A percentile compares a stretch with the other conserved stretches of the same genome.
Evolutionary conservation across 1,140 invertebrate species (phyloP).

Genomic region (Drosophila kikkawai): DNA sequence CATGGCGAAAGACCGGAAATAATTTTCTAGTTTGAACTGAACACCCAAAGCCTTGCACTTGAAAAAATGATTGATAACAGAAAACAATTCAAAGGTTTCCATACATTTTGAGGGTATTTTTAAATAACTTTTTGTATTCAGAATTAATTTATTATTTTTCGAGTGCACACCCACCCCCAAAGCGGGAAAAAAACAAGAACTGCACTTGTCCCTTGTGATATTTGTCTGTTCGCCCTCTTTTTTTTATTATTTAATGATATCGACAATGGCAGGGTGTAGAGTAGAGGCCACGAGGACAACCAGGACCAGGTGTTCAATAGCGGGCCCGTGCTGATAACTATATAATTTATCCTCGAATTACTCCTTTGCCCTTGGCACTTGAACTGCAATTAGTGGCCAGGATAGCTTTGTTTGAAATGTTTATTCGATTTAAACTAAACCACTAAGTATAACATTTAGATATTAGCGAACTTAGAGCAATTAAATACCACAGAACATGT

Average conservation of each 20-base stretch:
- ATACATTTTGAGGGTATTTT: not conserved
- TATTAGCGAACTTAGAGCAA: constrained; percentile 83
- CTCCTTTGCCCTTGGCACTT: constrained; percentile 56
- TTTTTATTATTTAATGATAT: constrained; percentile 71
- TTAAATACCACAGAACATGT: constrained; percentile 84
- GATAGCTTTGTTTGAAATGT: constrained; percentile 56
- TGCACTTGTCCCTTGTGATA: constrained; percentile 71
- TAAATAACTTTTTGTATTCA: too few species aligned
- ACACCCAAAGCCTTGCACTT: constrained; percentile 12
- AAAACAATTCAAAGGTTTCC: not conserved
- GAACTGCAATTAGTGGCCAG: constrained; percentile 61
- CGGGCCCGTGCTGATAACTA: constrained; percentile 65
- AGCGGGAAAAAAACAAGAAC: constrained; percentile 16
- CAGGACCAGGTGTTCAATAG: constrained; percentile 80
- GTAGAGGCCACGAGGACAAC: constrained; percentile 43
- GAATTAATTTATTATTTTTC: not conserved
- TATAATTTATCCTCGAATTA: constrained; percentile 66
- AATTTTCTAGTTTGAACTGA: constrained; percentile 72
- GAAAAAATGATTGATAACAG: not conserved
- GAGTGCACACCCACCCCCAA: constrained; percentile 57
- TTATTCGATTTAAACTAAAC: constrained; percentile 79
- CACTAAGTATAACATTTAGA: constrained; percentile 79
- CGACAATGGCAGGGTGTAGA: constrained; percentile 39
- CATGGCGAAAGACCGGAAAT: constrained; percentile 82
- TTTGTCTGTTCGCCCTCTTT: constrained; percentile 39